Percentiles rank a stretch among this genome's conserved stretches.
phyloP scores from a whole-genome alignment of 2,113 vertebrate species.

The Bubo scandiacus region DNA sequence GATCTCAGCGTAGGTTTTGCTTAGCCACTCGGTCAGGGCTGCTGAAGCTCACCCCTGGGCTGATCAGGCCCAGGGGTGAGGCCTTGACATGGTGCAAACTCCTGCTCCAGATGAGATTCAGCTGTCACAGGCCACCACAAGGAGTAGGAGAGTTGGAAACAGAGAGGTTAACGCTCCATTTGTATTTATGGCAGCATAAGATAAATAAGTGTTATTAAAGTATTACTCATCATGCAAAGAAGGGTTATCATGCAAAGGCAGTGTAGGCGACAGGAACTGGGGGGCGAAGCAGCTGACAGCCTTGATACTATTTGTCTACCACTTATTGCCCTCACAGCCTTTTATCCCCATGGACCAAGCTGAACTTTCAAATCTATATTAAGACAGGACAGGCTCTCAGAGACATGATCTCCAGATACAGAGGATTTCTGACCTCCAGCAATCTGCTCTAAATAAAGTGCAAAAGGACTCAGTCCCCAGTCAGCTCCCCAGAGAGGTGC shows the following conservation, averaged over 20 bases:
- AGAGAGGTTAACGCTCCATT: background rate
- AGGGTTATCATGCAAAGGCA: background rate
- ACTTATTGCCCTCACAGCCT: background rate
- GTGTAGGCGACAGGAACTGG: background rate
- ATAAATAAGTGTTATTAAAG: background rate
- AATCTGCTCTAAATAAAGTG: background rate
- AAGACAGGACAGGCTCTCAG: background rate
- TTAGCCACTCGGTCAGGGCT: background rate
- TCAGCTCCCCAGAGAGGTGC: background rate
- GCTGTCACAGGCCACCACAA: background rate
- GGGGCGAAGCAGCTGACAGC: background rate
- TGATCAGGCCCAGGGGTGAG: background rate
- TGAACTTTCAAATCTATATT: constrained; percentile 48
- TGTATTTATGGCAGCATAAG: background rate
- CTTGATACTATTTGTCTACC: background rate
- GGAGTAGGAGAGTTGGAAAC: background rate
- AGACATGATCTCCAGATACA: background rate
- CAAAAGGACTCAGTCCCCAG: background rate
- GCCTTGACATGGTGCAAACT: background rate
- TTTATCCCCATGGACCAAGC: background rate
- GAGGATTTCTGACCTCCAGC: background rate
- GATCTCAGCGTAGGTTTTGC: background rate
- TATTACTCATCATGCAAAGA: background rate
- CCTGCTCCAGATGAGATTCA: background rate
- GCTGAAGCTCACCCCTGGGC: background rate